Conservation (phyloP, 2,797 vertebrate genomes). For the Girardinus metallicus region DNA sequence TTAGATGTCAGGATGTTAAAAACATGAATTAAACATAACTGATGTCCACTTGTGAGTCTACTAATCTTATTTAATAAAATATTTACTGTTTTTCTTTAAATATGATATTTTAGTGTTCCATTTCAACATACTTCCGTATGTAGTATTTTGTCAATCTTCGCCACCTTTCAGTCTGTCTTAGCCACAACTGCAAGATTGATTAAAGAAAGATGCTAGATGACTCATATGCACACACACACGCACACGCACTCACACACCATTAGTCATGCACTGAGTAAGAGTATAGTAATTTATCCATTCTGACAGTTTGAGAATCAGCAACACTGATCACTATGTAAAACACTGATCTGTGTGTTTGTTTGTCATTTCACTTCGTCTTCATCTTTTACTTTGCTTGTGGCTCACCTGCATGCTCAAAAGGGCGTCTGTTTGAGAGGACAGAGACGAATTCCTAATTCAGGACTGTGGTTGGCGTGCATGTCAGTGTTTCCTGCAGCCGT, state of each 20-base stretch:
- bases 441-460: slow-evolving; percentile 11
- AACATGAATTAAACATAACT: not conserved
- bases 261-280: slow-evolving; percentile 52
- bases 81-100: not conserved
- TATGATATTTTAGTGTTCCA: slow-evolving; percentile 12
- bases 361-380: slow-evolving; percentile 61
- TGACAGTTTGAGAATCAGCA: slow-evolving; percentile 50
- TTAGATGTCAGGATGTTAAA: not conserved
- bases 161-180: slow-evolving; percentile 22
- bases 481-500: slow-evolving; percentile 32
- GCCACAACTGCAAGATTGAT: slow-evolving; percentile 33
- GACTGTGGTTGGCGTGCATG: not conserved
- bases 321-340: slow-evolving; percentile 51
- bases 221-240: slow-evolving; percentile 21
- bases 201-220: slow-evolving; percentile 44
- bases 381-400: slow-evolving; percentile 37
- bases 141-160: slow-evolving; percentile 10
- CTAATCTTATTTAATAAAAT: not conserved
- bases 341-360: slow-evolving; percentile 48
- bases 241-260: slow-evolving; percentile 8
- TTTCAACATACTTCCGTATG: not conserved
- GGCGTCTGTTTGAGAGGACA: not conserved
- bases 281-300: slow-evolving; percentile 63
- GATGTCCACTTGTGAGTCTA: not conserved
- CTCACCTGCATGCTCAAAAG: slow-evolving; percentile 8